Percentiles rank a stretch among this genome's conserved stretches.
phyloP scores from a whole-genome alignment of 2,797 vertebrate genomes.

The Brachymystax lenok region DNA sequence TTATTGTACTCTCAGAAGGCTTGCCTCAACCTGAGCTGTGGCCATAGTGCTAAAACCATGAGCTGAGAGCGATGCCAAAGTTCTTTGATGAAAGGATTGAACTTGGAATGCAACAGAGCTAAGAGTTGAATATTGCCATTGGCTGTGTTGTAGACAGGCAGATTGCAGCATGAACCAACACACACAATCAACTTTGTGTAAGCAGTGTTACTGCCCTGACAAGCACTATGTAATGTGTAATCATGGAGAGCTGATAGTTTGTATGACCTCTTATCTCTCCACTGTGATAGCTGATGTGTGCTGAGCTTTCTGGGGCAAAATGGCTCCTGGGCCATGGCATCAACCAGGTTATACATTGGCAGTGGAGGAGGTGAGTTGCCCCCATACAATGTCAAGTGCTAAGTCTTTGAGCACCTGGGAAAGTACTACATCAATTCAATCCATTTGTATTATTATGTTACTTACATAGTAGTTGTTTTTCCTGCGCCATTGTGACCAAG shows the following conservation, averaged over 20 bases:
- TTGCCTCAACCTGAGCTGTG: neutral
- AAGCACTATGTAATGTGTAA: neutral
- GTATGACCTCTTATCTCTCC: neutral
- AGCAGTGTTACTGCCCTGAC: neutral
- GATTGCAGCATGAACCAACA: neutral
- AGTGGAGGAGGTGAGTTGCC: neutral
- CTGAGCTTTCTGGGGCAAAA: neutral
- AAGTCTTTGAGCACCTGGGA: no score
- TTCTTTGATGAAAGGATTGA: no score
- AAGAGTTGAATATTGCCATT: neutral
- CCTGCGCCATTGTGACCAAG: conserved; percentile 96
- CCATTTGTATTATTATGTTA: neutral
- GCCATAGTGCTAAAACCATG: no score
- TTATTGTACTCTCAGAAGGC: neutral
- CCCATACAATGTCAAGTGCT: neutral
- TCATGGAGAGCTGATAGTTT: neutral
- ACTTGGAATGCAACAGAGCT: neutral
- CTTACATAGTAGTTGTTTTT: conserved; percentile 94
- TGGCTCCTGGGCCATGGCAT: neutral
- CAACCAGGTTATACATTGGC: no score
- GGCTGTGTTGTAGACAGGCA: neutral
- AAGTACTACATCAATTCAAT: neutral
- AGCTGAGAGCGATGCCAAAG: neutral
- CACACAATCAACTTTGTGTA: neutral
- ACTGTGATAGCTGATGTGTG: neutral